Percentiles rank a stretch among this genome's conserved stretches.
phyloP scores from a whole-genome alignment of 2,797 vertebrate genomes.

The Anguilla pacifica region DNA sequence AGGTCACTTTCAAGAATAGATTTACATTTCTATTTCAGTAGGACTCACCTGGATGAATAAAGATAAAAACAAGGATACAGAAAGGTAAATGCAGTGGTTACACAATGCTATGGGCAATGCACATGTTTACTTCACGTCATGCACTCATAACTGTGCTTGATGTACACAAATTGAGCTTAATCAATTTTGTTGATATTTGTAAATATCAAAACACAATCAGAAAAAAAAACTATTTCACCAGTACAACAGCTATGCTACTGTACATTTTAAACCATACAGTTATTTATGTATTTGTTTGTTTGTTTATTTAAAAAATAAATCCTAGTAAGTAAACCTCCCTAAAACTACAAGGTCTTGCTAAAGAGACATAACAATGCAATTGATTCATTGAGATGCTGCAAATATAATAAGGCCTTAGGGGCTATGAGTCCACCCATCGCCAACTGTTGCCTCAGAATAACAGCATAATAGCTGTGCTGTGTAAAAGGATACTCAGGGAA shows the following conservation, averaged over 20 bases:
- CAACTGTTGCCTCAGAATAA: conserved; percentile 25
- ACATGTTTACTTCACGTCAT: neutral
- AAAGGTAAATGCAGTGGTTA: neutral
- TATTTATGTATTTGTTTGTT: neutral
- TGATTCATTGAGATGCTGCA: conserved; percentile 19
- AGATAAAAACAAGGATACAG: neutral
- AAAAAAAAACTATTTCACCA: neutral
- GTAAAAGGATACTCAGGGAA: conserved; percentile 13
- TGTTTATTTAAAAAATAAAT: conserved; percentile 26
- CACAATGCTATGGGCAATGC: neutral
- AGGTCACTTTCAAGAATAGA: neutral
- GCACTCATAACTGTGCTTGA: neutral
- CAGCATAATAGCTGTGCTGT: conserved; percentile 1
- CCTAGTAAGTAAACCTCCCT: conserved; percentile 15
- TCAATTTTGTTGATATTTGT: neutral
- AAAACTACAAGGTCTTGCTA: conserved; percentile 21
- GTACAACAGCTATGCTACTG: neutral
- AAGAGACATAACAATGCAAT: conserved; percentile 25
- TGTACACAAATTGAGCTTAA: neutral
- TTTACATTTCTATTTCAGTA: neutral
- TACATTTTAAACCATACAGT: neutral
- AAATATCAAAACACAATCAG: neutral
- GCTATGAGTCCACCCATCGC: conserved; percentile 18
- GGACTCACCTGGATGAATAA: neutral
- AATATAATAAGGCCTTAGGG: conserved; percentile 34